Base-by-base conservation (phyloP, 2,113 vertebrate genomes). In the Nesoenas mayeri region DNA sequence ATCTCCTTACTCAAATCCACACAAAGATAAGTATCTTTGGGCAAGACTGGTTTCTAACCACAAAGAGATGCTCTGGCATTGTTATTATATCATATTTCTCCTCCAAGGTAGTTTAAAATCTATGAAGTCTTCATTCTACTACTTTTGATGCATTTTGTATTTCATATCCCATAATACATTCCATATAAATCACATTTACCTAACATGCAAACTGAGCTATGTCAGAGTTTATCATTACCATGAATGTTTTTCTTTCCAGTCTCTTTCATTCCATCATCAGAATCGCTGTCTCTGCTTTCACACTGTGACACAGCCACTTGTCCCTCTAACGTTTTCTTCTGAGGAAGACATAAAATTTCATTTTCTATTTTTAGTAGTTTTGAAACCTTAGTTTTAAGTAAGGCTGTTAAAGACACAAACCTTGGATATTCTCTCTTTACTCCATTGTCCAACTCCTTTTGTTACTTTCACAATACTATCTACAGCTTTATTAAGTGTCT, bases 361-460 rank as follows among this genome's bases (percentile, higher is more conserved):
- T 48, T 89, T 70, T 93, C 38, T 79, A 70, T 74, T 85, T 88
- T 26, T 53, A 83, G 31, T 8, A 66, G 7, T 82, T 85, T 78
- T 53, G 50, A 84, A 82, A 31, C 18, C 60, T 48, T 47, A 47
- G 6, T 25, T 87, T 47, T 61, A 90, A 90, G 24, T 15, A 77
- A 75, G 17, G 16, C 12, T 86, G 18, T 61, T 82, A 87, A 85
- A 88, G 47, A 61, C 29, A 74, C 98, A 57, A 44, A 99, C 99
- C 98, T 98, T 98, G 47, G 98, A 98, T 85, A 98, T 96, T 70
- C 98, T 98, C 90, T 99, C 98, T 42, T 98, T 97, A 93, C 97
- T 99, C 99, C 99, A 99, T 83, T 99, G 98, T 81, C 97, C 96
- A 12, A 99, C 98, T 38, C 99, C 99, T 96, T 99, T 99, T 91